Percentiles rank a stretch among this genome's conserved stretches.
Evolutionary conservation across 1,140 invertebrate species (phyloP).

Genomic region (Trichonephila clavata): DNA sequence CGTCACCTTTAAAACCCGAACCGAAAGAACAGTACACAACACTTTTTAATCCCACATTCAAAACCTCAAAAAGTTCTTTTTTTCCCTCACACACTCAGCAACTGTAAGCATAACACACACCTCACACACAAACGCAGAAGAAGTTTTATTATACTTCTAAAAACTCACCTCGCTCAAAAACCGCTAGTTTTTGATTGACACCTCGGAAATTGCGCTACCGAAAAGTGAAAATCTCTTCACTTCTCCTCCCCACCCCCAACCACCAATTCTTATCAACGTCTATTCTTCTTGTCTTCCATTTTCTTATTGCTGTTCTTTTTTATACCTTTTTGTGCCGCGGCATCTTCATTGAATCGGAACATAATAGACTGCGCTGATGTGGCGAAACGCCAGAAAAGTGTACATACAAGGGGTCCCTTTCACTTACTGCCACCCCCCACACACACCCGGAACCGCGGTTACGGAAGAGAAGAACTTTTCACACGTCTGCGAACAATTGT

Average conservation of each 20-base stretch:
- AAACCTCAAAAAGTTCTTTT: neutral
- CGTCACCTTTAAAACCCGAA: too few species aligned
- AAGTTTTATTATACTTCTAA: neutral
- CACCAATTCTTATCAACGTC: neutral
- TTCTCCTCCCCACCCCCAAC: neutral
- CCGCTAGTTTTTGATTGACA: constrained; percentile 59
- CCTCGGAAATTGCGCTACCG: constrained; percentile 53
- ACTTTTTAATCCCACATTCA: constrained; percentile 8
- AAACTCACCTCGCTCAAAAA: constrained; percentile 4
- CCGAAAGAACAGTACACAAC: neutral
- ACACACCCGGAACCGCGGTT: neutral
- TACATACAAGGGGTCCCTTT: neutral
- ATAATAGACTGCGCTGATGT: constrained; percentile 59
- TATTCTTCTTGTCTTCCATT: constrained; percentile 4
- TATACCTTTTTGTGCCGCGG: constrained; percentile 18
- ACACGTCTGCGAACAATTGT: constrained; percentile 26
- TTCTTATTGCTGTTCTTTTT: constrained; percentile 1
- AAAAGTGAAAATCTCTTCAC: constrained; percentile 18
- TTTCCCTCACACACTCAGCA: neutral
- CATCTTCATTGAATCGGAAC: constrained; percentile 68
- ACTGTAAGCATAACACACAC: neutral
- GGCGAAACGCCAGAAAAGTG: constrained; percentile 35
- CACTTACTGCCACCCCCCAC: neutral
- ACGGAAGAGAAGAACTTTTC: constrained; percentile 13
- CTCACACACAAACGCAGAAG: neutral